phyloP scores from a whole-genome alignment of 1,140 invertebrate genomes.

The Bathynomus jamesi region DNA sequence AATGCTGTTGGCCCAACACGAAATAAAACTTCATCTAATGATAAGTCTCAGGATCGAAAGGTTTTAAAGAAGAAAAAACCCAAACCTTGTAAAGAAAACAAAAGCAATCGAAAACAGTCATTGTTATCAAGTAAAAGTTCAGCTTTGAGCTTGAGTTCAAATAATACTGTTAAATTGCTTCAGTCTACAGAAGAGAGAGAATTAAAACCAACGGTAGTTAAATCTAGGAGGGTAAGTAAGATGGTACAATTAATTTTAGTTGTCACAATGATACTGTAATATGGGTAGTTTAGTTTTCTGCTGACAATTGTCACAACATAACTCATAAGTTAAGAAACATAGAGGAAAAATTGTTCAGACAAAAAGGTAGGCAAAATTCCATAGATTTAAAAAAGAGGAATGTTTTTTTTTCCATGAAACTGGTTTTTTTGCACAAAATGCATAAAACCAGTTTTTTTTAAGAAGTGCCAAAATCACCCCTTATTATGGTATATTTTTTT shows the following conservation, averaged over 20 bases:
- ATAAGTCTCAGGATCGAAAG: slow-evolving; percentile 21
- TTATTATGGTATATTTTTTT: too few species aligned
- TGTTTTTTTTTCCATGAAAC: too few species aligned
- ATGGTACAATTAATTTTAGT: background rate
- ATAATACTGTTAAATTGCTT: too few species aligned
- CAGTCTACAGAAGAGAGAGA: slow-evolving; percentile 16
- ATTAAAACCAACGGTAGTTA: slow-evolving; percentile 22
- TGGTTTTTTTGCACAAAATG: too few species aligned
- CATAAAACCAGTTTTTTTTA: too few species aligned
- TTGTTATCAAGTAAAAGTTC: slow-evolving; percentile 7
- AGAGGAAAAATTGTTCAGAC: too few species aligned
- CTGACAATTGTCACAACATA: too few species aligned
- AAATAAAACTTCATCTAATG: slow-evolving; percentile 5
- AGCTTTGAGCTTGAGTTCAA: slow-evolving; percentile 9
- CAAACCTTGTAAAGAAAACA: slow-evolving; percentile 30
- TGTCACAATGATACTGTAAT: background rate
- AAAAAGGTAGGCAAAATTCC: too few species aligned
- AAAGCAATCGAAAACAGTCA: slow-evolving; percentile 18
- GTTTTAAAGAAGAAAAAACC: slow-evolving; percentile 34
- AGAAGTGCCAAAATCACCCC: too few species aligned
- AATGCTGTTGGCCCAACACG: slow-evolving; percentile 14
- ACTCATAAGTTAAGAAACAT: too few species aligned
- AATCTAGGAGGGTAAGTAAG: slow-evolving; percentile 21
- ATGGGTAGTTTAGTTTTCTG: background rate
- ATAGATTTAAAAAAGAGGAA: background rate